A percentile compares a stretch with the other conserved stretches of the same genome.
Conservation (phyloP, 2,888 invertebrate genomes). For the Sphinx pinastri region DNA sequence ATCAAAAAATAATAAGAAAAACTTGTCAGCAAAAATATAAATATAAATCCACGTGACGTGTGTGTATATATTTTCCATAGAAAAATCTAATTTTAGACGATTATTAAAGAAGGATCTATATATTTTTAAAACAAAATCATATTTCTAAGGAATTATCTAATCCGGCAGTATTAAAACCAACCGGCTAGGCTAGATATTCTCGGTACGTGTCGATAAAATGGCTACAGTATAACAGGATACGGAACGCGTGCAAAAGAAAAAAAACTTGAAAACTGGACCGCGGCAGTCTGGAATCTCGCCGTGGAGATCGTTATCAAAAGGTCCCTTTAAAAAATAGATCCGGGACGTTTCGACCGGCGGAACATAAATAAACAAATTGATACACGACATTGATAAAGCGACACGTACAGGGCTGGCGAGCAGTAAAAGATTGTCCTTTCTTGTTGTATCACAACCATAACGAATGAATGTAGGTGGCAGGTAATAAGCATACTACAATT, state of each 20-base stretch:
- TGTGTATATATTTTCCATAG: background rate
- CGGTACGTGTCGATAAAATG: background rate
- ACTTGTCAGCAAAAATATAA: background rate
- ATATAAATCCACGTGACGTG: background rate
- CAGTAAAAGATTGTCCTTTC: background rate
- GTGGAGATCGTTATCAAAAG: conserved; percentile 16
- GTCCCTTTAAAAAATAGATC: conserved; percentile 54
- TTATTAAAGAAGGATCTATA: background rate
- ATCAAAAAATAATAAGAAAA: background rate
- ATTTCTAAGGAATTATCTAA: background rate
- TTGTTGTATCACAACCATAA: background rate
- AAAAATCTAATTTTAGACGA: background rate
- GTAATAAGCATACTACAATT: background rate
- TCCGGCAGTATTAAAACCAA: background rate
- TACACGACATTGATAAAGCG: conserved; percentile 47
- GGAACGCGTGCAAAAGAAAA: background rate
- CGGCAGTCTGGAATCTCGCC: conserved; percentile 6
- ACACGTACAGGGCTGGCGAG: conserved; percentile 29
- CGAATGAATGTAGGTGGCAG: background rate
- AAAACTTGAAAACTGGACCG: conserved; percentile 19
- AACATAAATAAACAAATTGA: conserved; percentile 52
- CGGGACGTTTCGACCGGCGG: conserved; percentile 45
- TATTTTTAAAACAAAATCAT: conserved; percentile 3
- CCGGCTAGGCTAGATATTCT: background rate
- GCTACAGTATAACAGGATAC: conserved; percentile 5